Evolutionary conservation across 2,797 vertebrate genomes (phyloP), one percentile per base, ranked within the genome.

Genomic region (Pangasius djambal): DNA sequence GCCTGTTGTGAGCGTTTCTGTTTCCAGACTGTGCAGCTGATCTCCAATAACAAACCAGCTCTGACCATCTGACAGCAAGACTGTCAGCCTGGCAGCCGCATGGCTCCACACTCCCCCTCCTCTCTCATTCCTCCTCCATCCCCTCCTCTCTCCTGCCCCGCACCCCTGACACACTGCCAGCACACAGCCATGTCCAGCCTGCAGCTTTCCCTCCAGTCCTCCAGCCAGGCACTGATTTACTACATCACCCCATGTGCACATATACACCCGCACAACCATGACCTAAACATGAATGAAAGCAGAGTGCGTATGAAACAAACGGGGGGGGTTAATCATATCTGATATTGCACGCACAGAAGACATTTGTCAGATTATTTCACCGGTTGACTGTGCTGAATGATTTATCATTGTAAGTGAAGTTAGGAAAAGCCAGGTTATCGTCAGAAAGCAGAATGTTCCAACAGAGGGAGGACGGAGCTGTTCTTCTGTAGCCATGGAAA

Each of bases 11-110:
- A 94, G 90, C 92, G 87, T 93, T 93, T 94, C 91, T 84, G 89
- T 88, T 93, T 92, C 92, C 95, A 94, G 94, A 93, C 94, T 91
- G 91, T 93, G 92, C 95, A 96, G 94, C 95, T 95, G 94, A 96
- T 91, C 0, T 93, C 93, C 15, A 92, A 94, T 94, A 95, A 93
- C 93, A 93, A 93, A 96, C 95, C 95, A 93, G 94, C 94, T 95
- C 94, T 95, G 94, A 96, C 95, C 95, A 96, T 94, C 93, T 94
- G 94, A 95, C 88, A 89, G 85, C 86, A 90, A 90, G 91, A 89
- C 89, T 92, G 82, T 77, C 89, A 92, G 91, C 91, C 85, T 92
- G 81, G 78, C 88, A 88, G 84, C 84, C 79, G 15, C 74, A 88
- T 81, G 70, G 85, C 77, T 55, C 18, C 52, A 22, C 88, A 78